These are phyloP conservation scores for Nannospalax galili DNA, from an alignment of 2,113 vertebrate genomes.

Conservation along the genomic window DNA sequence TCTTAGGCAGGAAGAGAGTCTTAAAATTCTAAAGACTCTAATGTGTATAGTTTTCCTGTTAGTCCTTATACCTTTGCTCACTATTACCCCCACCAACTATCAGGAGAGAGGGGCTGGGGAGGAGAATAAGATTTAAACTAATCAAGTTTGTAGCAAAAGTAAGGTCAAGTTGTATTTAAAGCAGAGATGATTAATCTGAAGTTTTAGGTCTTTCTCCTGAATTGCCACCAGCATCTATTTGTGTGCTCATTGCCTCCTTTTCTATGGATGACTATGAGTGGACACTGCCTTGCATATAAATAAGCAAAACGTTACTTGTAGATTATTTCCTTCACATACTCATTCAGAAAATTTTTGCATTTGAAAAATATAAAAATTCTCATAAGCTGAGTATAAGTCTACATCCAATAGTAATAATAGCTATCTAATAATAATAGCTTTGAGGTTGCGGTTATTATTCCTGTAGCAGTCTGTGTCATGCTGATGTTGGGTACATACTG, in stretches of 20 bases:
- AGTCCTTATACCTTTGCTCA: background rate
- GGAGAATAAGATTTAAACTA: too few relatives aligned
- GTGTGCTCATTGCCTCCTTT: background rate
- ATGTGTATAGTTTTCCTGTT: background rate
- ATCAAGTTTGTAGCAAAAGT: background rate
- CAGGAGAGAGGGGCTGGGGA: background rate
- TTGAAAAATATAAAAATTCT: background rate
- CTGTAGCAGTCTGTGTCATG: background rate
- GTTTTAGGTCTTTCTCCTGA: background rate
- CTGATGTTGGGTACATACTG: background rate
- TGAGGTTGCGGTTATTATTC: background rate
- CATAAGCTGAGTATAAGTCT: background rate
- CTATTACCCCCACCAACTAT: background rate
- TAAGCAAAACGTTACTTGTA: background rate
- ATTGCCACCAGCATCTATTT: background rate
- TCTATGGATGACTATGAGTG: background rate
- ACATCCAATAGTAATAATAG: background rate
- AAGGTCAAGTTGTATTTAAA: background rate
- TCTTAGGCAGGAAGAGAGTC: background rate
- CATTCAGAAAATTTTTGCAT: background rate
- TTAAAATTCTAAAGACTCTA: background rate
- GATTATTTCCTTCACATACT: background rate
- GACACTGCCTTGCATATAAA: background rate
- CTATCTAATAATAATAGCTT: background rate
- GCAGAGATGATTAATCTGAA: background rate